Evolutionary conservation across 64 coral and sea anemone genomes (phyloP).

Genomic region (Montipora foliosa): DNA sequence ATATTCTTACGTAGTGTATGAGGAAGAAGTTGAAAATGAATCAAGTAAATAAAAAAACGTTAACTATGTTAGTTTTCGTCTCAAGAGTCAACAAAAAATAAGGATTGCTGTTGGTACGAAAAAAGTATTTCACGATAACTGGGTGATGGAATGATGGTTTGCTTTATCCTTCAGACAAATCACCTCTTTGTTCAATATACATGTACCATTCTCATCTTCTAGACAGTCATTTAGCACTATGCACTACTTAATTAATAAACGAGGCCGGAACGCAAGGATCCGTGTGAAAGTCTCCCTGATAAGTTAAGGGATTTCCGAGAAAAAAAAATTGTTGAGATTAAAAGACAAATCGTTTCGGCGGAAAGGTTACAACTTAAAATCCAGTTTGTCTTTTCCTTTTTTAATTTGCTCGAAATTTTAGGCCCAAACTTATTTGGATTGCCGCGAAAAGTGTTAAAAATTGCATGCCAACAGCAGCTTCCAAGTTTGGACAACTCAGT

Average conservation of each 20-base stretch:
- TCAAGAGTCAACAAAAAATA: too few relatives aligned
- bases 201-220: too few relatives aligned
- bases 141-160: too few relatives aligned
- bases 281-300: neutral
- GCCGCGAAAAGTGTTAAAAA: neutral
- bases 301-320: neutral
- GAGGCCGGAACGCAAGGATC: neutral
- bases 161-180: too few relatives aligned
- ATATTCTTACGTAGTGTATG: too few relatives aligned
- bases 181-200: too few relatives aligned
- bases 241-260: neutral
- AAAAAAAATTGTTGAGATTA: neutral
- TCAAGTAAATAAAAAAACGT: too few relatives aligned
- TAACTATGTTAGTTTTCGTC: too few relatives aligned
- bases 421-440: neutral
- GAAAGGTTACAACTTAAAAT: neutral
- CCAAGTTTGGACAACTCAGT: neutral
- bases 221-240: too few relatives aligned
- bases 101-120: too few relatives aligned
- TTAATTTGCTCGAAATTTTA: neutral
- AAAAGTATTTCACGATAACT: too few relatives aligned
- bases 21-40: too few relatives aligned
- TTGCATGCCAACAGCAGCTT: neutral
- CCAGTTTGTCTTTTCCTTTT: conserved; percentile 4
- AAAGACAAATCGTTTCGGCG: conserved; percentile 28